These are phyloP conservation scores for Alces alces DNA, from an alignment of 2,113 vertebrate species.

Conservation along the genomic window DNA sequence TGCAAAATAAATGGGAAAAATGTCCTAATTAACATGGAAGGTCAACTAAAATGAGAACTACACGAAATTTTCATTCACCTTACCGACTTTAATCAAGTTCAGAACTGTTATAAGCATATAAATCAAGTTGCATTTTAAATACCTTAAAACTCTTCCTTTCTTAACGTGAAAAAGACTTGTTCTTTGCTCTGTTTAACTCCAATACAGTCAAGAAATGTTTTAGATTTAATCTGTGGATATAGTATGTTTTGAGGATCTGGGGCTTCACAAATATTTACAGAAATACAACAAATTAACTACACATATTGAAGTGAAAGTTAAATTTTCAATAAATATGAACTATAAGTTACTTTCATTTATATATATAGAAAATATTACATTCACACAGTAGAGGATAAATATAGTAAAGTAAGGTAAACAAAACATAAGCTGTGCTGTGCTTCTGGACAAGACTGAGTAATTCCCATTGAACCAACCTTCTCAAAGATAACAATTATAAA, in stretches of 20 bases:
- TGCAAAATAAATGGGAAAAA: conserved; percentile 46
- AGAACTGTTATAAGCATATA: conserved; percentile 56
- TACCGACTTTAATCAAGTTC: conserved; percentile 67
- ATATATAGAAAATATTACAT: not conserved
- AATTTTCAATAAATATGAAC: conserved; percentile 40
- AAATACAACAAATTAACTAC: conserved; percentile 21
- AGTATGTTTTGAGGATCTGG: conserved; percentile 22
- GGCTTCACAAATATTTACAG: conserved; percentile 20
- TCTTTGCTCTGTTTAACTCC: not conserved
- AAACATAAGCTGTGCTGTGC: not conserved
- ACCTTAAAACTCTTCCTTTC: conserved; percentile 55
- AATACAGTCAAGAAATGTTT: not conserved
- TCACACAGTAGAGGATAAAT: not conserved
- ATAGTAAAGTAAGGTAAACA: not conserved
- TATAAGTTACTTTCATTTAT: conserved; percentile 36
- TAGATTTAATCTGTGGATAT: conserved; percentile 20
- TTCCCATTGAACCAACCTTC: not conserved
- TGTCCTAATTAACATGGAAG: conserved; percentile 73
- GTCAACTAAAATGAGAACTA: conserved; percentile 71
- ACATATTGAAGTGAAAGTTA: conserved; percentile 30
- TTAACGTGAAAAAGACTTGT: conserved; percentile 38
- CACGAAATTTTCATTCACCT: conserved; percentile 57
- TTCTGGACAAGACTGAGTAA: not conserved
- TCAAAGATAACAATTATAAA: not conserved
- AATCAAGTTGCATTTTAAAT: conserved; percentile 55